Base-by-base conservation (phyloP, 2,797 vertebrate genomes). In the Characodon lateralis region DNA sequence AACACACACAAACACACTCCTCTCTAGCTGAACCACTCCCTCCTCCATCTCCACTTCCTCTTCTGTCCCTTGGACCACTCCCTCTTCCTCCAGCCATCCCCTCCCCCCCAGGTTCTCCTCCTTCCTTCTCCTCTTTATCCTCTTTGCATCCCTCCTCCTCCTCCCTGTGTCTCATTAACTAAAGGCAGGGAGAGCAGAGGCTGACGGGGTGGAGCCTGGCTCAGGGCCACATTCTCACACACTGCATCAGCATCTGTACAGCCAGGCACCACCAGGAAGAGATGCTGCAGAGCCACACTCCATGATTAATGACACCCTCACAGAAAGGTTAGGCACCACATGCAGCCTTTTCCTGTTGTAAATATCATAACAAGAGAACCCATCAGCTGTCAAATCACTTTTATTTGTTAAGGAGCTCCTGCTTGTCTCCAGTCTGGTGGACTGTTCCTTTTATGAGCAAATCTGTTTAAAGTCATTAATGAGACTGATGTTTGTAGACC, bases 211-310 rank as follows among this genome's bases (percentile, higher is more conserved):
- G 90, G 93, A 85, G 89, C 81, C 35, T 90, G 86, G 87, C 89
- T 74, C 35, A 77, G 63, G 79, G 72, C 88, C 78, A 70, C 89
- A 74, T 66, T 56, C 74, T 78, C 77, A 71, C 81, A 77, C 66
- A 50, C 74, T 85, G 71, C 79, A 88, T 65, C 81, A 87, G 81
- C 89, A 88, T 91, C 91, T 79, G 91, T 73, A 83, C 83, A 86
- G 86, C 89, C 90, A 92, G 92, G 92, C 93, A 93, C 89, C 87
- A 90, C 92, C 92, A 94, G 94, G 94, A 93, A 91, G 94, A 87
- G 92, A 89, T 78, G 83, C 90, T 86, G 90, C 89, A 88, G 83
- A 79, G 84, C 43, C 61, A n/a, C 71, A 51, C 83, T 75, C 73
- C 43, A 26, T 53, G 72, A 85, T 87, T 88, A 84, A 85, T 88